Base-by-base conservation (phyloP, 2,113 vertebrate species). In the Takifugu flavidus region DNA sequence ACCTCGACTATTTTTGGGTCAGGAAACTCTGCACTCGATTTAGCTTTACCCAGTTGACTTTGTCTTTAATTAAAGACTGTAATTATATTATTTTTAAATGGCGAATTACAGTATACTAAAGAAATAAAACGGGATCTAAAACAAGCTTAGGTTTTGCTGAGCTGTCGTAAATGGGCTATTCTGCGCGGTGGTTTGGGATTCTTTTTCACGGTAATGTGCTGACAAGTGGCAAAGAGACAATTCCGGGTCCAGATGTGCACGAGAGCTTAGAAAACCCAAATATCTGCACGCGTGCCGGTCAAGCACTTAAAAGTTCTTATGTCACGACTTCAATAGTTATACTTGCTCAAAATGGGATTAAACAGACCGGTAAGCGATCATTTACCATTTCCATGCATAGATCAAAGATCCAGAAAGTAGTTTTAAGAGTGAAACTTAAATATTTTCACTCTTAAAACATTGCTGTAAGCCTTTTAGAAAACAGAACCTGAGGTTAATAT, bases 61-160 rank as follows among this genome's bases (percentile, higher is more conserved):
- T 1, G 56, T 78, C 74, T 77, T 56, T 88, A 89, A 89, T 87
- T 79, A 86, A 55, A 73, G 62, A 78, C 80, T 67, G 76, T 62
- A 88, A 81, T 75, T 34, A 47, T 70, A 81, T 68, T 39, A 80
- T 77, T 78, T 56, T 70, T 39, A 87, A 85, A 82, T 82, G 72
- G 80, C 56, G 70, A 84, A 84, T 82, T 87, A 80, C 72, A 70
- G 68, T 47, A 83, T 72, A 59, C 56, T 56, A 65, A 69, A 70
- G 68, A 63, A 76, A 82, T 85, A 81, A 73, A 60, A 39, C 8
- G 34, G 34, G 34, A 11, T 39, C 34, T 39, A 39, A 77, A 67
- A 69, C 65, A 49, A 70, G 62, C 7, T 11, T 10, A 8, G 45
- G 53, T 75, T 79, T 62, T 74, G 68, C 69, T 72, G 72, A 82